A percentile compares a stretch with the other conserved stretches of the same genome.
phyloP scores from a whole-genome alignment of 1,140 invertebrate genomes.

The Zaprionus lachaisei region DNA sequence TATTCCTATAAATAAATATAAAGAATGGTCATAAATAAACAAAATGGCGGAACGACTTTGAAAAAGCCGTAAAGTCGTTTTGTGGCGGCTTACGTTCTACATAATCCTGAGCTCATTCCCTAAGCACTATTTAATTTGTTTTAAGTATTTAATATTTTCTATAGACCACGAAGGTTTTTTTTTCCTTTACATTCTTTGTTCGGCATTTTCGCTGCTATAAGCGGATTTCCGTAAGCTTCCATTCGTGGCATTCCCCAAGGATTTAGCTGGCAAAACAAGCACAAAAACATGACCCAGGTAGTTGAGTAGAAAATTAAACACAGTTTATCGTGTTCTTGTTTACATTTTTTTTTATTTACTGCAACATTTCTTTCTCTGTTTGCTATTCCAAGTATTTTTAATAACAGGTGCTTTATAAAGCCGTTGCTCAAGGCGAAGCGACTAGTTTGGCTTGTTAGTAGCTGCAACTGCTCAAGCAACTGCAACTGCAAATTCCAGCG shows the following conservation, averaged over 20 bases:
- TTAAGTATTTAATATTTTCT: conserved; percentile 23
- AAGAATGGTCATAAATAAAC: background rate
- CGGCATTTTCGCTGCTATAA: conserved; percentile 9
- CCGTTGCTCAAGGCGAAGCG: background rate
- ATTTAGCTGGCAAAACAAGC: conserved; percentile 20
- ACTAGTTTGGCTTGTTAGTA: background rate
- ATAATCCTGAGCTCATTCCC: conserved; percentile 12
- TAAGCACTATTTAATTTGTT: conserved; percentile 34
- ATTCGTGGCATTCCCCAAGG: conserved; percentile 14
- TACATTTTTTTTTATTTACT: background rate
- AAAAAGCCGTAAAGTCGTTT: background rate
- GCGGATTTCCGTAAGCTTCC: conserved; percentile 29
- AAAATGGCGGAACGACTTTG: background rate
- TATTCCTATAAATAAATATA: background rate
- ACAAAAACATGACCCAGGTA: conserved; percentile 13
- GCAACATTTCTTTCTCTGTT: background rate
- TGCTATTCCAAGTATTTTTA: conserved; percentile 21
- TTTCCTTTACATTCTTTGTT: background rate
- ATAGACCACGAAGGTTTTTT: background rate
- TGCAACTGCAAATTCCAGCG: background rate
- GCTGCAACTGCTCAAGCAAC: background rate
- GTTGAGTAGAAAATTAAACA: conserved; percentile 19
- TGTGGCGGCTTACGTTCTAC: background rate
- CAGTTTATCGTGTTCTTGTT: conserved; percentile 5
- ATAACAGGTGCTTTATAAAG: conserved; percentile 28